Evolutionary conservation across 2,888 invertebrate genomes (phyloP).

Genomic region (Gasteruption jaculator): DNA sequence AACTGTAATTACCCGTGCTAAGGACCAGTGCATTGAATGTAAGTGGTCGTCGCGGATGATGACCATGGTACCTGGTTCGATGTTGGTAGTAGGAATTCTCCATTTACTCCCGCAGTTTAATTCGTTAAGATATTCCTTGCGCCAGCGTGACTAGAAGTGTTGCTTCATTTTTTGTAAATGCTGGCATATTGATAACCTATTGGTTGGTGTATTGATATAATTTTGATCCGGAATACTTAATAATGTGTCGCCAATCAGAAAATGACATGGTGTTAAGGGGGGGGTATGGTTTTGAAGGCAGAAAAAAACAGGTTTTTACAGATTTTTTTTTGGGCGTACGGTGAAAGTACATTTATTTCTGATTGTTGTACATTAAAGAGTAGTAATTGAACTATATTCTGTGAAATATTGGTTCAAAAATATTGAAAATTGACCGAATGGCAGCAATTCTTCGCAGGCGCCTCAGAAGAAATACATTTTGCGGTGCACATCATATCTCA

Average conservation of each 20-base stretch:
- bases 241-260: constrained; percentile 20
- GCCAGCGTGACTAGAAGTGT: constrained; percentile 20
- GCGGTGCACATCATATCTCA: too few relatives aligned
- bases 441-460: too few relatives aligned
- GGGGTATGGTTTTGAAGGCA: too few relatives aligned
- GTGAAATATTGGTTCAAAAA: too few relatives aligned
- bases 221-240: constrained; percentile 13
- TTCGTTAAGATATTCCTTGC: constrained; percentile 17
- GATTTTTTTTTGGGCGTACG: too few relatives aligned
- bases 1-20: constrained; percentile 20
- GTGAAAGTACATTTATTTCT: too few relatives aligned
- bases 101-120: constrained; percentile 14
- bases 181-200: constrained; percentile 19
- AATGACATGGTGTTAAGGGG: constrained; percentile 21
- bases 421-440: too few relatives aligned
- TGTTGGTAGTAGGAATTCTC: constrained; percentile 7
- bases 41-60: too few relatives aligned
- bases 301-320: too few relatives aligned
- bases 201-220: constrained; percentile 8
- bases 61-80: constrained; percentile 13
- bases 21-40: constrained; percentile 22
- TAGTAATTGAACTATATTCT: too few relatives aligned
- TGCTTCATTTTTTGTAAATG: constrained; percentile 18
- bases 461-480: too few relatives aligned
- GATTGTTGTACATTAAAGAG: too few relatives aligned